Conservation (phyloP, 2,797 vertebrate genomes). For the Acrossocheilus wenchowensis region DNA sequence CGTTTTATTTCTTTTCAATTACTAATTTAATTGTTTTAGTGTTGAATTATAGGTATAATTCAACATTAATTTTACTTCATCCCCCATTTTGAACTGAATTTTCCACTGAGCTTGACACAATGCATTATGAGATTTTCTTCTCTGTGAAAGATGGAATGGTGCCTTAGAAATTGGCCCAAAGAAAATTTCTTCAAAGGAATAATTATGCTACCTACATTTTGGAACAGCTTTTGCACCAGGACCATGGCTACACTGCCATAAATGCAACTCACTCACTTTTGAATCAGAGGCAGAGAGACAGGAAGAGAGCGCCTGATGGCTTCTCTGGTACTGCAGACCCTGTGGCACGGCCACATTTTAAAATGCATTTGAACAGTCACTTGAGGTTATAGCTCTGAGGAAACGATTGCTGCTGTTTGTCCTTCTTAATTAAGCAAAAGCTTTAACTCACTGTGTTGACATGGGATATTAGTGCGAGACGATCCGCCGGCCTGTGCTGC, state of each 20-base stretch:
- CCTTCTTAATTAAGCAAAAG: conserved; percentile 62
- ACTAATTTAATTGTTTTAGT: background rate
- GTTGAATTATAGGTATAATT: background rate
- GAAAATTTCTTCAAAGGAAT: background rate
- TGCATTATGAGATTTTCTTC: background rate
- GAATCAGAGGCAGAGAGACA: conserved; percentile 23
- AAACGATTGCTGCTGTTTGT: conserved; percentile 58
- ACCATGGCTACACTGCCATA: background rate
- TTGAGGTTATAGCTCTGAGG: conserved; percentile 56
- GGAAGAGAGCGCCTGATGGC: conserved; percentile 6
- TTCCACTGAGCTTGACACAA: background rate
- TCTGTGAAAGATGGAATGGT: background rate
- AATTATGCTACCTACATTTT: background rate
- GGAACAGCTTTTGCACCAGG: background rate
- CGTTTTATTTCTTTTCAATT: background rate
- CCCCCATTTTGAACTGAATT: background rate
- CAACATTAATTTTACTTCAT: background rate
- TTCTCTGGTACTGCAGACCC: conserved; percentile 30
- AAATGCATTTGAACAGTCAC: conserved; percentile 60
- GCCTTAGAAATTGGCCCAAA: background rate
- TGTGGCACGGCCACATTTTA: conserved; percentile 54
- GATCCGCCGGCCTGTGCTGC: conserved; percentile 7
- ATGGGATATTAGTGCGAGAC: conserved; percentile 56
- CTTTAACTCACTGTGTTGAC: conserved; percentile 61
- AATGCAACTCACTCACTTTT: background rate